Evolutionary conservation across 2,113 vertebrate species (phyloP), one percentile per base, ranked within the genome.

Genomic region (Centropus unirufus): DNA sequence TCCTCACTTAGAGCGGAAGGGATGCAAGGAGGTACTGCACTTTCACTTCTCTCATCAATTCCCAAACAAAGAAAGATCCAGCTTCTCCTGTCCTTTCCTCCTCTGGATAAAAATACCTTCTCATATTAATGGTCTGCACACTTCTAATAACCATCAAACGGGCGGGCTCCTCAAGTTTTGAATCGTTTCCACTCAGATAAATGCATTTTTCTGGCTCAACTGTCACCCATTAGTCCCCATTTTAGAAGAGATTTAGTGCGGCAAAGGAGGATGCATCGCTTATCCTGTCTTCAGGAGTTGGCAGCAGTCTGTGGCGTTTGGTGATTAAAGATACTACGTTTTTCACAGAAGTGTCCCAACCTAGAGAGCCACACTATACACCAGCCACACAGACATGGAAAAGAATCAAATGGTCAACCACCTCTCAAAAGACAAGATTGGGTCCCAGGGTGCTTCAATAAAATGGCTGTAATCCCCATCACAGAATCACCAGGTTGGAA

Each of bases 251-350:
- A 91, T 67, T 92, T 77, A 55, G 42, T 83, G 81, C 68, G 76
- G 64, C 44, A 75, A 86, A 95, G 22, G 47, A 89, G 23, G 73
- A 86, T 83, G 73, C 61, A 89, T 61, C 8, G 68, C 81, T 95
- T 89, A 57, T 74, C 49, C 89, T 59, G 12, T 90, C 46, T 73
- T 95, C 92, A 89, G 73, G 83, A 96, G 94, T 83, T 93, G 94
- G 92, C 95, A 95, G 95, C 73, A 95, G 80, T 36, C 83, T 93
- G 72, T 29, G 58, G 20, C 57, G 61, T 67, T 59, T 75, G 55
- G 32, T 73, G 62, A 87, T 49, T 54, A 95, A 74, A 69, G 26
- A 46, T 24, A 49, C 4, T 13, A 40, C 11, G 42, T 80, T 89
- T 73, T 79, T 70, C 62, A 83, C 11, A 70, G 16, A 59, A 59